phyloP scores from a whole-genome alignment of 2,113 vertebrate genomes.

The Calyptomena viridis region DNA sequence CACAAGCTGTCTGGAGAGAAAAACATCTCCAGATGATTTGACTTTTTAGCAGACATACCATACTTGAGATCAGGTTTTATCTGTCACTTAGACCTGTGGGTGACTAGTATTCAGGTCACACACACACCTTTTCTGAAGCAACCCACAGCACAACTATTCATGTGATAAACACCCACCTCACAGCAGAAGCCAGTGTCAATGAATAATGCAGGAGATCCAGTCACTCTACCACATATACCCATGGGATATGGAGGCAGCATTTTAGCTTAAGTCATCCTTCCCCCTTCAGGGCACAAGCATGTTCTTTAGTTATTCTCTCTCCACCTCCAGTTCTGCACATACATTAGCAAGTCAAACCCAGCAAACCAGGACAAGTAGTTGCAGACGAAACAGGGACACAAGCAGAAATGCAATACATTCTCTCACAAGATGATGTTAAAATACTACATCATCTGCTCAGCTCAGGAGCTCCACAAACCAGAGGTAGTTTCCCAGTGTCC shows the following conservation, averaged over 20 bases:
- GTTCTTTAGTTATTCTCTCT: background rate
- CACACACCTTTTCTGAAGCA: constrained; percentile 31
- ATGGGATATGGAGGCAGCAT: background rate
- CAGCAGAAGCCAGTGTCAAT: constrained; percentile 26
- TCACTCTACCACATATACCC: background rate
- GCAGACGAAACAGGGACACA: background rate
- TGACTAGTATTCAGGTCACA: constrained; percentile 47
- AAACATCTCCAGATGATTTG: background rate
- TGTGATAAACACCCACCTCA: constrained; percentile 24
- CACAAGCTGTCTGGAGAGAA: background rate
- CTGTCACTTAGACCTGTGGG: background rate
- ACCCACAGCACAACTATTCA: constrained; percentile 31
- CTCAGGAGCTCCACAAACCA: background rate
- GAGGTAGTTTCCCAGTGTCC: background rate
- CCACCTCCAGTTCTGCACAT: background rate
- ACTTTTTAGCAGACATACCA: background rate
- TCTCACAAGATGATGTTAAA: background rate
- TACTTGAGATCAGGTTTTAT: background rate
- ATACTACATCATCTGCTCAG: background rate
- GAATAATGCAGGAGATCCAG: constrained; percentile 56
- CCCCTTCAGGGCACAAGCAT: background rate
- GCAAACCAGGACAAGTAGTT: background rate
- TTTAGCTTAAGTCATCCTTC: constrained; percentile 10
- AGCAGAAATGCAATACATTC: background rate
- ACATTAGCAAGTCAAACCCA: background rate